phyloP scores from a whole-genome alignment of 2,113 vertebrate genomes.

The Oceanites oceanicus region DNA sequence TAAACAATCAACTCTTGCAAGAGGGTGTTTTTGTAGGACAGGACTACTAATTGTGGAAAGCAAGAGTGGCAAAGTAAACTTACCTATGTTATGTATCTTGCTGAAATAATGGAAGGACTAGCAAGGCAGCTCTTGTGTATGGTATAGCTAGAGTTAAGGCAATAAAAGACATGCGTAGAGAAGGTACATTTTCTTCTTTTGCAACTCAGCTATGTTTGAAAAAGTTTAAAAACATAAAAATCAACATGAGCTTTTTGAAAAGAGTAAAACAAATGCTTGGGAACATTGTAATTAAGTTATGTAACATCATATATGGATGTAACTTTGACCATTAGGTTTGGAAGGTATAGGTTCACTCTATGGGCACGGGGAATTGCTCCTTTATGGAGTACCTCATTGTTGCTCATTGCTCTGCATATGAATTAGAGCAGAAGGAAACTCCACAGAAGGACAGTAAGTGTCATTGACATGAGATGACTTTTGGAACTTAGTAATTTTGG shows the following conservation, averaged over 20 bases:
- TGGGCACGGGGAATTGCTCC: neutral
- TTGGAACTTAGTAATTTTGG: neutral
- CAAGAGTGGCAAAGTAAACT: neutral
- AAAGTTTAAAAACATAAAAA: neutral
- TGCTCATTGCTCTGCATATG: neutral
- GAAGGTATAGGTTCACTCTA: neutral
- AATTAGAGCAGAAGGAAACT: neutral
- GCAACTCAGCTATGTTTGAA: neutral
- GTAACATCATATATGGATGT: neutral
- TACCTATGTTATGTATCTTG: neutral
- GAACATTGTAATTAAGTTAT: neutral
- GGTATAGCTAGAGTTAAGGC: neutral
- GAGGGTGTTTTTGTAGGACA: neutral
- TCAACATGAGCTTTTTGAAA: neutral
- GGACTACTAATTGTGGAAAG: neutral
- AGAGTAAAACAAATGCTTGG: neutral
- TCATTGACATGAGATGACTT: neutral
- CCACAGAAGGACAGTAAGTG: neutral
- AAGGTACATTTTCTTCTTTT: neutral
- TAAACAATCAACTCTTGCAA: neutral
- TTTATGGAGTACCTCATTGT: neutral
- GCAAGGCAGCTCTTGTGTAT: neutral
- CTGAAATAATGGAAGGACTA: neutral
- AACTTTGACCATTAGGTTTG: neutral
- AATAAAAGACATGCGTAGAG: accelerated